Conservation (phyloP, 2,113 vertebrate genomes). For the Monarcha castaneiventris region DNA sequence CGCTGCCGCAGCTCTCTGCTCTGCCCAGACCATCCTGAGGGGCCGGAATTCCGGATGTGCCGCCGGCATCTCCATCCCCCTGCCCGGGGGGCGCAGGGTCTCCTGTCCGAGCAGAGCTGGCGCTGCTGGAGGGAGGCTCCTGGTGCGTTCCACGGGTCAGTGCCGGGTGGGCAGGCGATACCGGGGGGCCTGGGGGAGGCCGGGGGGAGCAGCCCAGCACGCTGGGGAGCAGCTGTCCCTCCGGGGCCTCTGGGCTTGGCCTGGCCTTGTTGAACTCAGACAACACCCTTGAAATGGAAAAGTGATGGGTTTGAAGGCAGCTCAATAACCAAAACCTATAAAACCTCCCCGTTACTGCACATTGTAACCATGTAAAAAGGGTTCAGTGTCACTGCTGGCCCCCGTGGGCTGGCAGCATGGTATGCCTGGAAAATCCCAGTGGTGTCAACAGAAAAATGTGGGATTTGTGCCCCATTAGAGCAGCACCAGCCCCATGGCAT, state of each 20-base stretch:
- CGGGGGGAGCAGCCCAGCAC: background rate
- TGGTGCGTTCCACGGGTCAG: fast-evolving
- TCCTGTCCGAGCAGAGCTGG: fast-evolving
- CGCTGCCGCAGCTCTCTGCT: background rate
- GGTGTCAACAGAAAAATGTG: background rate
- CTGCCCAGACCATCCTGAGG: fast-evolving
- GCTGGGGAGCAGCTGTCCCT: background rate
- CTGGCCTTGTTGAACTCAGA: conserved; percentile 72
- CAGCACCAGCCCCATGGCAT: fast-evolving
- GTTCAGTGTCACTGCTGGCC: background rate
- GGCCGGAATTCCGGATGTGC: fast-evolving
- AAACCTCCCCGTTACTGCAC: fast-evolving
- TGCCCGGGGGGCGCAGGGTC: fast-evolving
- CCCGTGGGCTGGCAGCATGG: fast-evolving
- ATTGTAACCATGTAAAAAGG: background rate
- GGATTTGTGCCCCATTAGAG: background rate
- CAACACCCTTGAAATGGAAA: conserved; percentile 65
- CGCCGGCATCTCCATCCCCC: background rate
- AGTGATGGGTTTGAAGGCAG: fast-evolving
- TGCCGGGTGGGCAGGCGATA: fast-evolving
- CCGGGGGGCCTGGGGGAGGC: fast-evolving
- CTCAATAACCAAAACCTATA: background rate
- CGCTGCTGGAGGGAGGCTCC: background rate
- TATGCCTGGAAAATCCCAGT: background rate
- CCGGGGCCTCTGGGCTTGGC: background rate